These are phyloP conservation scores for Strigamia maritima DNA, from an alignment of 2,888 invertebrate genomes.

Conservation along the genomic window DNA sequence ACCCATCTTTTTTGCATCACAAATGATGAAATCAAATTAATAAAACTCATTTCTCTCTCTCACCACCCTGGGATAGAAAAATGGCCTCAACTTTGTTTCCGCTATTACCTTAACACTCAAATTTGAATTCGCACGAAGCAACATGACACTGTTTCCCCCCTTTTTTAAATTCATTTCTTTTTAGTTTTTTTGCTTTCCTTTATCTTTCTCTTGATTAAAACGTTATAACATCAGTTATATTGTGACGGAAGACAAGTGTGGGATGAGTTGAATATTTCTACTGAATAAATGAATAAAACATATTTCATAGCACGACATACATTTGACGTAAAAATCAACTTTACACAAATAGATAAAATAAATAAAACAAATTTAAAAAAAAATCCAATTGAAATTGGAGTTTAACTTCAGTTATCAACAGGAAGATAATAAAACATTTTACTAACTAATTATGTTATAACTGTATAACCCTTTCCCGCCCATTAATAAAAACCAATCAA, in stretches of 20 bases:
- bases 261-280: background rate
- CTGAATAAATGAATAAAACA: background rate
- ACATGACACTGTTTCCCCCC: background rate
- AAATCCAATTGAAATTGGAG: background rate
- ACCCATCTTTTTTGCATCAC: background rate
- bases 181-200: background rate
- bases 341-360: background rate
- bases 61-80: background rate
- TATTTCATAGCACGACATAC: background rate
- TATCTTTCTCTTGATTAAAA: background rate
- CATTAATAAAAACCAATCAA: too few relatives aligned
- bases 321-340: background rate
- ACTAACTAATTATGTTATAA: too few relatives aligned
- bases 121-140: too few relatives aligned
- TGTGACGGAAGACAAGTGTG: background rate
- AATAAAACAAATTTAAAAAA: background rate
- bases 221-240: background rate
- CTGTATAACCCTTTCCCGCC: too few relatives aligned
- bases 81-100: slow-evolving; percentile 4
- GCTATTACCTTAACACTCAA: background rate
- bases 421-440: too few relatives aligned
- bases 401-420: too few relatives aligned
- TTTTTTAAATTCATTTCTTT: background rate
- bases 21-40: slow-evolving; percentile 1
- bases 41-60: background rate